A percentile compares a stretch with the other conserved stretches of the same genome.
Conservation (phyloP, 2,113 vertebrate species). For the Sula dactylatra region DNA sequence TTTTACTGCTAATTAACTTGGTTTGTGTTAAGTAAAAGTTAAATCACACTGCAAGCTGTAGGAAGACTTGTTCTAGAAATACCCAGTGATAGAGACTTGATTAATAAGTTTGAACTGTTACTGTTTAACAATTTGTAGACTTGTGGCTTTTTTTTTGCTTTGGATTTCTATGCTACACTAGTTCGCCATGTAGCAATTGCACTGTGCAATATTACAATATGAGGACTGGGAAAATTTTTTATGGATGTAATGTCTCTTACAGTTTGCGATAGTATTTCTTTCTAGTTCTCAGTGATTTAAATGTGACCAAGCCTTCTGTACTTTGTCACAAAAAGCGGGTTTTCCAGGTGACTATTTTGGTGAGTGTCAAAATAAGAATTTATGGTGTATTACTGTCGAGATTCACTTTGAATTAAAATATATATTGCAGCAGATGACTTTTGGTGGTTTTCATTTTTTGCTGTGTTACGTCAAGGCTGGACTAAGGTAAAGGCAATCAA, state of each 20-base stretch:
- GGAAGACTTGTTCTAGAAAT: conserved; percentile 87
- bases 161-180: conserved; percentile 96
- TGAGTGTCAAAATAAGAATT: conserved; percentile 99
- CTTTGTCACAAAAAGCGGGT: conserved; percentile 99
- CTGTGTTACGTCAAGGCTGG: background rate
- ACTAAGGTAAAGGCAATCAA: background rate
- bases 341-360: conserved; percentile 99
- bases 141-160: conserved; percentile 89
- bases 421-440: conserved; percentile 87
- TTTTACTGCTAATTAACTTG: conserved; percentile 79
- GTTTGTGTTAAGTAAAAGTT: conserved; percentile 87
- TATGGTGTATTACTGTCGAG: conserved; percentile 99
- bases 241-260: conserved; percentile 99
- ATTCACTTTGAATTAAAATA: conserved; percentile 99
- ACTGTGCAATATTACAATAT: conserved; percentile 99
- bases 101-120: conserved; percentile 92
- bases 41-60: conserved; percentile 97
- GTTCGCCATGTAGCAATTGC: conserved; percentile 99
- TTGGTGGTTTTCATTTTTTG: conserved; percentile 42
- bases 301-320: conserved; percentile 99
- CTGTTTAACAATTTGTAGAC: conserved; percentile 88
- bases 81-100: conserved; percentile 85
- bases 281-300: conserved; percentile 99
- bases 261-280: conserved; percentile 99
- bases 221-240: conserved; percentile 97